Evolutionary conservation across 2,113 vertebrate species (phyloP).

Genomic region (Grallaria varia): DNA sequence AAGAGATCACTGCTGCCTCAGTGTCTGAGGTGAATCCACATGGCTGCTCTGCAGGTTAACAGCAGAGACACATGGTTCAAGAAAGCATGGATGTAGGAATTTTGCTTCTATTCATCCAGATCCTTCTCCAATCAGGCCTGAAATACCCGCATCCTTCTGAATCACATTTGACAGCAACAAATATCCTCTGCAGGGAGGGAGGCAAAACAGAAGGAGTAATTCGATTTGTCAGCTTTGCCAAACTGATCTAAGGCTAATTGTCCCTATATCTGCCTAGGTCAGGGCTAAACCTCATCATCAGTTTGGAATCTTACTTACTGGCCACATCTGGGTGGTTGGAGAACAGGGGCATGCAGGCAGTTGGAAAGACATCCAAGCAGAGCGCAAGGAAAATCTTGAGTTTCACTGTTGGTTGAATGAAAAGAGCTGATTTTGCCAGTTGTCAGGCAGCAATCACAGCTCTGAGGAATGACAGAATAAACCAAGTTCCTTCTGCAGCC

Average conservation of each 20-base stretch:
- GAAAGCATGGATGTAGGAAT: neutral
- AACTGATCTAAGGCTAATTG: neutral
- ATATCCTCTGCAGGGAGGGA: neutral
- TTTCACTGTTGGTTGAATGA: slow-evolving; percentile 14
- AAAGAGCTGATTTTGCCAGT: slow-evolving; percentile 43
- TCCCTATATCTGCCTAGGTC: neutral
- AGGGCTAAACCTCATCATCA: neutral
- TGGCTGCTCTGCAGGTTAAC: neutral
- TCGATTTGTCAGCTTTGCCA: neutral
- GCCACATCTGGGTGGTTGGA: neutral
- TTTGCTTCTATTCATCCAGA: neutral
- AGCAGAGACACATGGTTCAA: neutral
- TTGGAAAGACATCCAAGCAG: neutral
- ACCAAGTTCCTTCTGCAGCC: neutral
- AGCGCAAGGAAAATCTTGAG: neutral
- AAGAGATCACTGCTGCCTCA: neutral
- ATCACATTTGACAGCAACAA: neutral
- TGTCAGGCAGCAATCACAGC: slow-evolving; percentile 42
- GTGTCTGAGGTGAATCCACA: neutral
- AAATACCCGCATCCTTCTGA: neutral
- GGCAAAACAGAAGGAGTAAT: neutral
- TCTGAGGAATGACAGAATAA: slow-evolving; percentile 38
- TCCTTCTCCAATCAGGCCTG: neutral
- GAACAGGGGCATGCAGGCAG: neutral
- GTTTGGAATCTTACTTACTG: neutral